Base-by-base conservation (phyloP, 2,888 invertebrate species). In the Phortica okadai region DNA sequence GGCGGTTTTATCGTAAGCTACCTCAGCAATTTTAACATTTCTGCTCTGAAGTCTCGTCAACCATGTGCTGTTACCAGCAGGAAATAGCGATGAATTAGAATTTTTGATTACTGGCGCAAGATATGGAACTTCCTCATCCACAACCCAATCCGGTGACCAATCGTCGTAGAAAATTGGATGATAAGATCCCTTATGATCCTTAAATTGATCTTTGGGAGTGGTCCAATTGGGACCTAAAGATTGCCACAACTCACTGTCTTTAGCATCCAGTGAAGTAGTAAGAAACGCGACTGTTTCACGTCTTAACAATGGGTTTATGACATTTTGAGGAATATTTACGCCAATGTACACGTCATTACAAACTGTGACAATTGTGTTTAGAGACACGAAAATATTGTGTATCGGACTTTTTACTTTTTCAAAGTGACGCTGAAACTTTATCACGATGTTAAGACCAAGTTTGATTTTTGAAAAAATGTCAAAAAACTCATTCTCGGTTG, bases 381-480 rank as follows among this genome's bases (percentile, higher is more conserved):
- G 92, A 1, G 99, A 99, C 11, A 98, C 98, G 92, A 99, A 99
- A 77, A 99, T 93, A 91, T 99, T 99, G 92, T 99, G 99, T 64
- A 99, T 96, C 81, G 99, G 93, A 91, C 98, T 99, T 0, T 98
- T 98, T 0, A 98, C 98, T 91, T 99, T 98, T 91, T 97, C 98
- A 84, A 99, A 99, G 92, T 99, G 98, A 10, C 97, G 96, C 90
- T 98, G 97, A 83, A 99, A 93, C 88, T 98, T 97, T 1, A 98
- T 98, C 89, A 99, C 92, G 79, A 99, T 93, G 91, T 99, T 99
- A 92, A 99, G 98, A 2, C 98, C 97, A 73, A 99, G 94, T 92
- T 99, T 99, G 92, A 99, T 99, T 92, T 99, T 99, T 91, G 99
- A 98, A 87, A 99, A 96, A 83, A 99, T 98, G 92, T 99, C 99